Percentiles rank a stretch among this genome's conserved stretches.
Evolutionary conservation across 35 echinoderm and acorn worm genomes (phyloP).

Genomic region (Antedon bifida): DNA sequence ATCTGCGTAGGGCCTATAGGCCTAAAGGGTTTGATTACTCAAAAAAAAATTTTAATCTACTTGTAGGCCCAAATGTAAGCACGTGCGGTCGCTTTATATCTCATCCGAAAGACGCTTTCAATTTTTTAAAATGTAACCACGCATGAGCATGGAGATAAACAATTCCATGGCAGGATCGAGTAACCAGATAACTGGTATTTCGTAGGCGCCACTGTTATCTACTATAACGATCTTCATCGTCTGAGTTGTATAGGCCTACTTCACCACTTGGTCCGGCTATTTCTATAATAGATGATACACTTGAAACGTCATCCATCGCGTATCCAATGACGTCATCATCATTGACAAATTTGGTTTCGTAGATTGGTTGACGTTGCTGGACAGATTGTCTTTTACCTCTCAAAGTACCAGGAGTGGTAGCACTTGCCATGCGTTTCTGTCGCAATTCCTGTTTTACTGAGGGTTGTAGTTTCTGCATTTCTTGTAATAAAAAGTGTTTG

Average conservation of each 20-base stretch:
- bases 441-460: constrained; percentile 22
- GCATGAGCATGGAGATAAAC: too few species aligned
- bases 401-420: neutral
- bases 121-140: too few species aligned
- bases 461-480: constrained; percentile 64
- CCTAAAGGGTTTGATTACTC: too few species aligned
- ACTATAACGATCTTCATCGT: neutral
- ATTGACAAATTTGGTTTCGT: neutral
- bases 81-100: too few species aligned
- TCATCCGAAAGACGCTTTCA: too few species aligned
- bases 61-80: too few species aligned
- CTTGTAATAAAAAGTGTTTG: constrained; percentile 57
- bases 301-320: neutral
- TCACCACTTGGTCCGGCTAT: neutral
- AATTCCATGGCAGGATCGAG: too few species aligned
- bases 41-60: too few species aligned
- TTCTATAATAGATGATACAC: neutral
- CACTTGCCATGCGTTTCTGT: constrained; percentile 2
- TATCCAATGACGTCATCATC: too few species aligned
- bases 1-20: too few species aligned
- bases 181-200: too few species aligned
- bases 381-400: constrained; percentile 2
- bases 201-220: neutral
- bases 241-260: neutral
- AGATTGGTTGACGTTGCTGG: neutral